Percentiles rank a stretch among this genome's conserved stretches.
These are phyloP conservation scores for Squalus acanthias DNA, from an alignment of 2,797 vertebrate species.

Conservation along the genomic window DNA sequence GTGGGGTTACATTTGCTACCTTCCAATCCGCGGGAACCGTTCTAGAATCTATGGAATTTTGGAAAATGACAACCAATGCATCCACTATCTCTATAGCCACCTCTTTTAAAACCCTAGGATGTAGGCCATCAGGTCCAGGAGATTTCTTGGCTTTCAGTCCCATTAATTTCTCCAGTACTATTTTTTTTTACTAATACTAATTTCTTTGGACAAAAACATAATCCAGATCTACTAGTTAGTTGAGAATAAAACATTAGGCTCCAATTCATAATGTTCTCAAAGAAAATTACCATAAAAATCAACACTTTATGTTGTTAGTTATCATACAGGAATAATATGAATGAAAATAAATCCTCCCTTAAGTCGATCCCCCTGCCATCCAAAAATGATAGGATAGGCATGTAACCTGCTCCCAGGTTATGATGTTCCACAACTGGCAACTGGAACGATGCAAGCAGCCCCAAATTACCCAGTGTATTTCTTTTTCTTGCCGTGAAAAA, in stretches of 20 bases:
- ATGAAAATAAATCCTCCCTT: not conserved
- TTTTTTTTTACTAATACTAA: too few species aligned
- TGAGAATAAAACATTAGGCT: not conserved
- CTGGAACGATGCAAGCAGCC: not conserved
- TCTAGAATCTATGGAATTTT: too few species aligned
- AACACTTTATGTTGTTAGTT: not conserved
- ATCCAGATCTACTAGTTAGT: not conserved
- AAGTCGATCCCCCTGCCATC: too few species aligned
- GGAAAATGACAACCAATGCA: too few species aligned
- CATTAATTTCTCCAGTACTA: too few species aligned
- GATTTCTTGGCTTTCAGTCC: too few species aligned
- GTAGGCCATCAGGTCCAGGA: too few species aligned
- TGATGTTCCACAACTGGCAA: not conserved
- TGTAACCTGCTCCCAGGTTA: too few species aligned
- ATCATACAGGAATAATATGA: not conserved
- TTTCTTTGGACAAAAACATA: not conserved
- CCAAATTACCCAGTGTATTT: not conserved
- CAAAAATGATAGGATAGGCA: not conserved
- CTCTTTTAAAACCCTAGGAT: too few species aligned
- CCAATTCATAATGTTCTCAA: not conserved
- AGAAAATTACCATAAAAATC: not conserved
- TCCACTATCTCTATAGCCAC: too few species aligned
- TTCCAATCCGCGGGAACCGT: too few species aligned
- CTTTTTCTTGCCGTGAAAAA: not conserved
- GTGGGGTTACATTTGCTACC: too few species aligned